Evolutionary conservation across 2,888 invertebrate genomes (phyloP), one percentile per base, ranked within the genome.

Genomic region (Glyphotaelius pellucidus): DNA sequence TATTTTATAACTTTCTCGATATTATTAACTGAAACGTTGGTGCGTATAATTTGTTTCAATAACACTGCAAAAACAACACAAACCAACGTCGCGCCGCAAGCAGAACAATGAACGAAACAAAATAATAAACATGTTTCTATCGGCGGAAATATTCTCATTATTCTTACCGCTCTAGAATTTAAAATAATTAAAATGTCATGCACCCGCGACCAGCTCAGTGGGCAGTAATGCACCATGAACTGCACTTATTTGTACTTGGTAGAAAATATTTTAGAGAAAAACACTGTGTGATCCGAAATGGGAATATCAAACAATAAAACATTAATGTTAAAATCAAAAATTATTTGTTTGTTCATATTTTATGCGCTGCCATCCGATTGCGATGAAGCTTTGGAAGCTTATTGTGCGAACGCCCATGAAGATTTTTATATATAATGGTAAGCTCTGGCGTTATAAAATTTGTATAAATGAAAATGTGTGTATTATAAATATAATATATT

Each of bases 181-280:
- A n/a, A 47, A 86, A 86, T 86, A 86, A 86, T 86, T 86, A 86
- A 86, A 86, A 42, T 42, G 42, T 35, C 30, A 47, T 86, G 86
- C 86, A 42, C 30, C 42, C 25, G 0, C 30, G 86, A 86, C 30
- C n/a, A 47, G 42, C 30, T 67, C n/a, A 85, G 81, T 83, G 81
- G 83, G 25, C 83, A 86, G 47, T 38, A 42, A 9, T 42, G 86
- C 15, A 30, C 86, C 42, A 47, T 42, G 25, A 42, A 25, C 42
- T n/a, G 42, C 14, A 38, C 25, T 84, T 52, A 67, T 67, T 67
- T 67, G 7, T 9, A 67, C 25, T 67, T n/a, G 9, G 67, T 67
- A 67, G n/a, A n/a, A 9, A 67, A n/a, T 67, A 67, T 25, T 67
- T 67, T 67, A 67, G 15, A 25, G 25, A 25, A 67, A 67, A 67